Percentiles rank a stretch among this genome's conserved stretches.
phyloP scores from a whole-genome alignment of 2,797 vertebrate species.

The Siniperca obscura region DNA sequence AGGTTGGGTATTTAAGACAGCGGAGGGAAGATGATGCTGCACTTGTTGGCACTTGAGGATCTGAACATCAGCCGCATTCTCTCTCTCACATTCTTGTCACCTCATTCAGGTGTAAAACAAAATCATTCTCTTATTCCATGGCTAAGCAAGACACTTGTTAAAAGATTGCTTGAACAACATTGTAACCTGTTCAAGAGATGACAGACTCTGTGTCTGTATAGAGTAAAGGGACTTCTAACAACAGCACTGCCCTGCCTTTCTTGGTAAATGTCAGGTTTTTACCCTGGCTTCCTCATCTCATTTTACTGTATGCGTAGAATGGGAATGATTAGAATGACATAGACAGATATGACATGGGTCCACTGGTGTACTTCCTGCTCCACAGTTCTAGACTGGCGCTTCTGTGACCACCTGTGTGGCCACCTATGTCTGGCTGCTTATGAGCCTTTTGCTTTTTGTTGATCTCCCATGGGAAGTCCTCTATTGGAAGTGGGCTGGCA shows the following conservation, averaged over 20 bases:
- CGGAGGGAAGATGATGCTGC: slow-evolving; percentile 66
- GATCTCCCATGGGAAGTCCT: slow-evolving; percentile 86
- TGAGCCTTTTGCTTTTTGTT: slow-evolving; percentile 81
- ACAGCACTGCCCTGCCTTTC: slow-evolving; percentile 68
- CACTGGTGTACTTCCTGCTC: slow-evolving; percentile 89
- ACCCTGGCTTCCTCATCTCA: slow-evolving; percentile 65
- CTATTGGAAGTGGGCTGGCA: slow-evolving; percentile 83
- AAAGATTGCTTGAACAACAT: slow-evolving; percentile 73
- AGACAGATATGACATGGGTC: slow-evolving; percentile 89
- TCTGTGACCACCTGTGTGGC: slow-evolving; percentile 84
- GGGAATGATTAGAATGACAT: slow-evolving; percentile 87
- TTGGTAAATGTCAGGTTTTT: slow-evolving; percentile 54
- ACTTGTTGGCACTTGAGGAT: slow-evolving; percentile 83
- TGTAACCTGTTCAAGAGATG: slow-evolving; percentile 75
- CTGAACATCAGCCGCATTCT: slow-evolving; percentile 73
- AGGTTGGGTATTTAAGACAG: slow-evolving; percentile 58
- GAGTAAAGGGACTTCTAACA: slow-evolving; percentile 82
- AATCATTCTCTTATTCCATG: slow-evolving; percentile 63
- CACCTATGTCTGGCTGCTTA: slow-evolving; percentile 76
- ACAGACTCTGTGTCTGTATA: slow-evolving; percentile 82
- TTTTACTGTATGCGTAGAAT: slow-evolving; percentile 61
- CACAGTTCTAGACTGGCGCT: slow-evolving; percentile 88
- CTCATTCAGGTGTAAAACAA: slow-evolving; percentile 62
- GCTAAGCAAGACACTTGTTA: slow-evolving; percentile 78
- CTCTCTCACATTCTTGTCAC: slow-evolving; percentile 73